A percentile compares a stretch with the other conserved stretches of the same genome.
These are phyloP conservation scores for Philaethria dido DNA, from an alignment of 2,888 invertebrate species.

Conservation along the genomic window DNA sequence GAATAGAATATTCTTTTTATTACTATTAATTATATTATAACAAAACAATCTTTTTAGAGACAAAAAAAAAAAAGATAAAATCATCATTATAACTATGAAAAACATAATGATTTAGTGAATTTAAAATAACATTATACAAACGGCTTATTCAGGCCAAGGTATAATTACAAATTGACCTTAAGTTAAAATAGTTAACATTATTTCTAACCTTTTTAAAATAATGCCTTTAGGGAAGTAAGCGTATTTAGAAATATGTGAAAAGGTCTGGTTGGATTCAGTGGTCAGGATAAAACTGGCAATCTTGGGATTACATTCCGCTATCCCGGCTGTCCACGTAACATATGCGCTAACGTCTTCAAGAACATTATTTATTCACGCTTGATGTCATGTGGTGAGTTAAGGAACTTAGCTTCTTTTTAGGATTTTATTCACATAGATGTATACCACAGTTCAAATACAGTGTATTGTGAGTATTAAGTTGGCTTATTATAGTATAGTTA, in stretches of 20 bases:
- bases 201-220: background rate
- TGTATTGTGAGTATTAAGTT: too few relatives aligned
- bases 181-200: background rate
- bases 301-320: constrained; percentile 31
- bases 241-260: constrained; percentile 19
- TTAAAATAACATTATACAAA: too few relatives aligned
- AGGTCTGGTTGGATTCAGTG: constrained; percentile 11
- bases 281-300: constrained; percentile 25
- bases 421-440: background rate
- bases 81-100: too few relatives aligned
- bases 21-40: too few relatives aligned
- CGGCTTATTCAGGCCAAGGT: too few relatives aligned
- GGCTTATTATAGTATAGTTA: too few relatives aligned
- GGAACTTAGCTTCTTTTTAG: background rate
- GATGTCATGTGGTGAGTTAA: background rate
- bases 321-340: constrained; percentile 9
- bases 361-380: constrained; percentile 28
- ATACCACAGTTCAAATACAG: background rate
- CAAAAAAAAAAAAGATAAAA: too few relatives aligned
- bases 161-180: background rate
- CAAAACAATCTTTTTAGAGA: too few relatives aligned
- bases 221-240: background rate
- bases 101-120: too few relatives aligned
- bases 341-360: constrained; percentile 23
- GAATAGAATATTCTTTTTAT: too few relatives aligned